A percentile compares a stretch with the other conserved stretches of the same genome.
These are phyloP conservation scores for Decapterus maruadsi DNA, from an alignment of 2,797 vertebrate genomes.

Conservation along the genomic window DNA sequence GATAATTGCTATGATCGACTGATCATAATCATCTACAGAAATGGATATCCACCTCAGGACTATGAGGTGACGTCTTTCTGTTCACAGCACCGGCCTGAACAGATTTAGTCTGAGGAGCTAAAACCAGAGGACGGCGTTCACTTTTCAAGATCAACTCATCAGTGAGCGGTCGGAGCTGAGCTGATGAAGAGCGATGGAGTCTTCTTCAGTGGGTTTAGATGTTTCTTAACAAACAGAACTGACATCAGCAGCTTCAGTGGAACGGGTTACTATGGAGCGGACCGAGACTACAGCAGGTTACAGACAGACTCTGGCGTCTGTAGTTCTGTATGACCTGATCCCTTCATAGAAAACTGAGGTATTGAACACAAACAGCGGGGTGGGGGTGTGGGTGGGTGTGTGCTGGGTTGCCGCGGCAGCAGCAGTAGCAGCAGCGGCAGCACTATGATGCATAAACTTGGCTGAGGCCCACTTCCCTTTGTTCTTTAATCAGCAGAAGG, in stretches of 20 bases:
- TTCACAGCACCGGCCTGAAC: neutral
- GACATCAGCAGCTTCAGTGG: neutral
- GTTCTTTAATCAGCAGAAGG: constrained; percentile 29
- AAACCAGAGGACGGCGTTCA: neutral
- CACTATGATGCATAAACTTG: constrained; percentile 33
- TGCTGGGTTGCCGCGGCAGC: constrained; percentile 19
- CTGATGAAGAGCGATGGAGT: neutral
- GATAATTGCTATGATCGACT: neutral
- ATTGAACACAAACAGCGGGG: constrained; percentile 34
- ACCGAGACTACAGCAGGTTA: neutral
- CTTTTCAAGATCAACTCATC: neutral
- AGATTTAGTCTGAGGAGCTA: neutral
- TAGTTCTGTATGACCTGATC: neutral
- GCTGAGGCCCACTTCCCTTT: constrained; percentile 16
- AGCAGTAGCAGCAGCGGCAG: constrained; percentile 29
- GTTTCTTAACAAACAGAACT: neutral
- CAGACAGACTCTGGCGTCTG: constrained; percentile 15
- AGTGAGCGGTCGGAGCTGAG: neutral
- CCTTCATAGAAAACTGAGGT: constrained; percentile 43
- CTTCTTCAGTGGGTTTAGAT: neutral
- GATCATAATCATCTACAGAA: neutral
- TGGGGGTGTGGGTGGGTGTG: constrained; percentile 8
- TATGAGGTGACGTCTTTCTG: neutral
- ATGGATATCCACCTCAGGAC: neutral
- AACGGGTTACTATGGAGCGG: neutral